Evolutionary conservation across 2,888 invertebrate species (phyloP), one percentile per base, ranked within the genome.

Genomic region (Suillia variegata): DNA sequence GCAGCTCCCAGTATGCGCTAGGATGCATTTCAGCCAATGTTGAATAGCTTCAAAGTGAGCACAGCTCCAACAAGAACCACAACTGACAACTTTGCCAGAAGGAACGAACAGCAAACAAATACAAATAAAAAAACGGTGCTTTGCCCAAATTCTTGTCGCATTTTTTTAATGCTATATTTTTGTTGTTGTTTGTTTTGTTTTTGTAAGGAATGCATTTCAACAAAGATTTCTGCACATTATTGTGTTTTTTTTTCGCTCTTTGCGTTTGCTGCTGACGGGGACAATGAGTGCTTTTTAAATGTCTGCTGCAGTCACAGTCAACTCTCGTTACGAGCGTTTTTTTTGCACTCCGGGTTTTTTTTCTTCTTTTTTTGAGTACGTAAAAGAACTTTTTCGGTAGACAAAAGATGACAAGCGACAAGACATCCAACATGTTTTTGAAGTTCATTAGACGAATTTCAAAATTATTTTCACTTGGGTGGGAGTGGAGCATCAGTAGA

Each of bases 391-490:
- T n/a, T n/a, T 62, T 62, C 15, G 51, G 54, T 53, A 75, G 73
- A 78, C 76, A 77, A 76, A 78, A 78, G 77, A 74, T 79, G 79
- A 76, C 78, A 77, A 68, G 71, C 71, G 70, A 66, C 62, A 64
- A 63, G 71, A 70, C 60, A 67, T 64, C 64, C 60, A 78, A 73
- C 74, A 74, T 76, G 69, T 72, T 76, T 77, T 75, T 78, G 75
- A 78, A 79, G 78, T 79, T 77, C 78, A 78, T 79, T 78, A 77
- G 76, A 76, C 69, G 75, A 75, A 76, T 74, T 70, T 70, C 58
- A 62, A 64, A 71, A 72, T 63, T 65, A 70, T 73, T 72, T 72
- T 69, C 69, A 73, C 72, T 75, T 72, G 75, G 75, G 38, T n/a
- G n/a, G n/a, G n/a, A n/a, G n/a, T n/a, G n/a, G n/a, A n/a, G n/a